Percentiles rank a stretch among this genome's conserved stretches.
phyloP scores from a whole-genome alignment of 64 coral and sea anemone species.

The Trachythela sp. region DNA sequence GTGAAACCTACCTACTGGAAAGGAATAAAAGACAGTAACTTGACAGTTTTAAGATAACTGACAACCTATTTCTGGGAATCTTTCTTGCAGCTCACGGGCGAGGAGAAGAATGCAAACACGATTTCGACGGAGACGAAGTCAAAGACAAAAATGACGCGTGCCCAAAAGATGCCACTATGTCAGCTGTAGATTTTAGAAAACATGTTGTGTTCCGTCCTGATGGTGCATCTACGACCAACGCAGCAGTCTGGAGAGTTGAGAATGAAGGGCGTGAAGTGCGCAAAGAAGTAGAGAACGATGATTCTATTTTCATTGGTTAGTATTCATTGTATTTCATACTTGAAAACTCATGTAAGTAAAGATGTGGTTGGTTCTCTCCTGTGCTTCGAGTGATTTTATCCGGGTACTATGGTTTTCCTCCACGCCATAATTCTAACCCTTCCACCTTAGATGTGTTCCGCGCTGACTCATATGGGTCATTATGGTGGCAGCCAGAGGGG shows the following conservation, averaged over 20 bases:
- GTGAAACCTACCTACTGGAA: no score
- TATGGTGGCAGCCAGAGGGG: no score
- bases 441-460: no score
- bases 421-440: no score
- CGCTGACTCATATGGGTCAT: no score
- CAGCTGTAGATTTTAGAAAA: neutral
- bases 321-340: neutral
- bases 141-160: slow-evolving; percentile 6
- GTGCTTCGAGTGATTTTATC: no score
- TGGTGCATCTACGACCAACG: neutral
- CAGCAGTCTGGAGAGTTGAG: neutral
- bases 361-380: no score
- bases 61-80: neutral
- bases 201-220: neutral
- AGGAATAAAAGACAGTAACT: no score
- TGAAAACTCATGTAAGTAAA: no score
- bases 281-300: neutral
- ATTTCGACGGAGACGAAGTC: neutral
- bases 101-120: neutral
- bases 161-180: neutral
- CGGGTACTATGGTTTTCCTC: no score
- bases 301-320: neutral
- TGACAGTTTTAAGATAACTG: no score
- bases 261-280: neutral
- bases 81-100: neutral